Evolutionary conservation across 1,140 invertebrate genomes (phyloP).

Genomic region (Araneus ventricosus): DNA sequence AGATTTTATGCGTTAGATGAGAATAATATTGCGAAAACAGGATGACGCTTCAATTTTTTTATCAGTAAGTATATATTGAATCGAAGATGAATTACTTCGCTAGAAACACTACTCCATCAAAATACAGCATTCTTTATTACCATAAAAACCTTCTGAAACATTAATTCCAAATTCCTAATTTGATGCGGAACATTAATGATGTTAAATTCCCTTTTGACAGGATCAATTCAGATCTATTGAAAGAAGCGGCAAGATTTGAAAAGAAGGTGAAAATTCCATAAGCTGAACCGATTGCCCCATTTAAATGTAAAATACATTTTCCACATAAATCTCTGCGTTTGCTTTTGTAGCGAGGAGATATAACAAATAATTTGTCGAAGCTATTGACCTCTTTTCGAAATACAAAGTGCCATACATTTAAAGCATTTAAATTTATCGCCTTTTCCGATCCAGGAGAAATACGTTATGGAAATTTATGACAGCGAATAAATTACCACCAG

Average conservation of each 20-base stretch:
- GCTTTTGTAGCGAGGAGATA: neutral
- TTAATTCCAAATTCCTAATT: no score
- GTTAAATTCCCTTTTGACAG: neutral
- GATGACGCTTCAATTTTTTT: no score
- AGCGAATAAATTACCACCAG: slow-evolving; percentile 15
- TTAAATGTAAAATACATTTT: slow-evolving; percentile 28
- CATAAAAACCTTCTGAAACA: no score
- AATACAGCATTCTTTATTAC: no score
- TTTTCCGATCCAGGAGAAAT: slow-evolving; percentile 10
- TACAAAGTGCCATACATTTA: neutral
- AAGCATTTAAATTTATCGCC: slow-evolving; percentile 13
- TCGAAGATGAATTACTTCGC: no score
- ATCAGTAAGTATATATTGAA: no score
- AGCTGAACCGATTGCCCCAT: neutral
- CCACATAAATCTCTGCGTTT: neutral
- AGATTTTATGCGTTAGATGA: no score
- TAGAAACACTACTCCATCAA: no score
- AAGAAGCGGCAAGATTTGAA: neutral
- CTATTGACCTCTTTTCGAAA: neutral
- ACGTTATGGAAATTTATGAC: slow-evolving; percentile 30
- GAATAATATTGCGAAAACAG: no score
- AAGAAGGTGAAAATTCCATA: neutral
- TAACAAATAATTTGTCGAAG: slow-evolving; percentile 24
- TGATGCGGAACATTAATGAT: no score
- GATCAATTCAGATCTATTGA: neutral